Evolutionary conservation across 2,888 invertebrate species (phyloP).

Genomic region (Eupithecia dodoneata): DNA sequence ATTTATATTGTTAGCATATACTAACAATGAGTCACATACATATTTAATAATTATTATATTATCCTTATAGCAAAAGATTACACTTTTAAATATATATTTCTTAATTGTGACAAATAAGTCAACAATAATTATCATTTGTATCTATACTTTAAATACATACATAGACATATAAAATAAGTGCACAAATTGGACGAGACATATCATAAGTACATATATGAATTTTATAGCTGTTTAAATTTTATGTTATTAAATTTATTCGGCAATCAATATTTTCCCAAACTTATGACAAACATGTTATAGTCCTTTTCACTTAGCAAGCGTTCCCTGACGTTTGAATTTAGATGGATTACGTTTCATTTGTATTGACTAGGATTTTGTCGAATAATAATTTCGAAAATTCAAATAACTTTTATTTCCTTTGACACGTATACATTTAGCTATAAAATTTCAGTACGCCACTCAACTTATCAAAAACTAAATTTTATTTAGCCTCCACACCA

Average conservation of each 20-base stretch:
- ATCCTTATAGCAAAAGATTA: not conserved
- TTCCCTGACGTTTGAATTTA: no score
- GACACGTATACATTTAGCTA: no score
- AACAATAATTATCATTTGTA: not conserved
- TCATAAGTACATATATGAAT: not conserved
- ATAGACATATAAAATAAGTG: not conserved
- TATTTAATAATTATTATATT: not conserved
- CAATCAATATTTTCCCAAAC: not conserved
- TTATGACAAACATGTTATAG: no score
- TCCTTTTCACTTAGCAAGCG: no score
- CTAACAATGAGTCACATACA: not conserved
- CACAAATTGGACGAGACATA: conserved; percentile 1
- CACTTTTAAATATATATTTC: not conserved
- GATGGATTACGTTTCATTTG: no score
- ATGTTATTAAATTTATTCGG: not conserved
- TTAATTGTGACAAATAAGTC: not conserved
- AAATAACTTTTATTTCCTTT: no score
- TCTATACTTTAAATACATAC: not conserved
- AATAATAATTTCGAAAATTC: no score
- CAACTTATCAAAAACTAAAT: no score
- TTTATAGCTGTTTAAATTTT: not conserved
- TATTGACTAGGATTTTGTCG: no score
- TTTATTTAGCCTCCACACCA: no score
- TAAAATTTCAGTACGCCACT: no score
- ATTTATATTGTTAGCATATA: not conserved